Conservation (phyloP, 2,888 invertebrate genomes). For the Folsomia manolachei region DNA sequence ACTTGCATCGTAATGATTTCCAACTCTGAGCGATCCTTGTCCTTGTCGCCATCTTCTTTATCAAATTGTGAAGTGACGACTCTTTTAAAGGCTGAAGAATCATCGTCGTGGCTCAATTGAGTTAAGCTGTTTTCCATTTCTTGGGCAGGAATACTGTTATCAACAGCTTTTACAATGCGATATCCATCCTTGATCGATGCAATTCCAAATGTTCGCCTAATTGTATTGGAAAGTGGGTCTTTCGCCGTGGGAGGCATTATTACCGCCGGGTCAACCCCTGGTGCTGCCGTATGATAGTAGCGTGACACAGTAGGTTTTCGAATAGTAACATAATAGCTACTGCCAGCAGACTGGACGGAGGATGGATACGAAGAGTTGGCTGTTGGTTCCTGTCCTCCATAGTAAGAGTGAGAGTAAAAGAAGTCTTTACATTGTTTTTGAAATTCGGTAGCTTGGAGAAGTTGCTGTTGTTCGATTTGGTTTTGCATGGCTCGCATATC, state of each 20-base stretch:
- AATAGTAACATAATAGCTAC: neutral
- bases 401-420: neutral
- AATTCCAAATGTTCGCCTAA: too few species aligned
- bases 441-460: neutral
- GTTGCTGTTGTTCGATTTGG: slow-evolving; percentile 18
- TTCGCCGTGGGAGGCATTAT: neutral
- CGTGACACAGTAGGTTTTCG: neutral
- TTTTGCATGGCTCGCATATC: slow-evolving; percentile 3
- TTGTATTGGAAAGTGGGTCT: neutral
- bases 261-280: neutral
- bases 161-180: slow-evolving; percentile 33
- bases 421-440: neutral
- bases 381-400: neutral
- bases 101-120: slow-evolving; percentile 33
- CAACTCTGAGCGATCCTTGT: slow-evolving; percentile 9
- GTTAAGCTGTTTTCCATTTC: slow-evolving; percentile 38
- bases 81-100: slow-evolving; percentile 38
- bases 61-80: too few species aligned
- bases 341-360: too few species aligned
- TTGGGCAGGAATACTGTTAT: slow-evolving; percentile 32
- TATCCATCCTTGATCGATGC: slow-evolving; percentile 45
- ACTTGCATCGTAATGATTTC: slow-evolving; percentile 36
- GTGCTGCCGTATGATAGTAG: too few species aligned
- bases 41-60: neutral
- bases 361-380: neutral